Conservation (phyloP, 2,113 vertebrate species). For the Hiodon alosoides region DNA sequence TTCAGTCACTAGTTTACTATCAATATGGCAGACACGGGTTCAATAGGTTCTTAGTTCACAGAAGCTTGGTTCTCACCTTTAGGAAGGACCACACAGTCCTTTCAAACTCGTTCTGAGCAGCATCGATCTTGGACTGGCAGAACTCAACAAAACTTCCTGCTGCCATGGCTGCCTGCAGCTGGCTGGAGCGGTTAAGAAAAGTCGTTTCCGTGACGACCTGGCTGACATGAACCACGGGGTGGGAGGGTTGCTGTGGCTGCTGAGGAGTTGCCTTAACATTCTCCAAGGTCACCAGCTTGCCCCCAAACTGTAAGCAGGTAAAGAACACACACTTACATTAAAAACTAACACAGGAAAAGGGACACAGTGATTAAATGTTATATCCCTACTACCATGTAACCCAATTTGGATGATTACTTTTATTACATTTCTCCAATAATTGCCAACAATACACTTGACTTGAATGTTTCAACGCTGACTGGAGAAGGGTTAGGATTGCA, state of each 20-base stretch:
- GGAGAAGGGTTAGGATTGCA: too few species aligned
- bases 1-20: too few species aligned
- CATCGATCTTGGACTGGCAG: conserved; percentile 80
- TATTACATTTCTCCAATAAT: too few species aligned
- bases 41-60: background rate
- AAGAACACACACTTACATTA: background rate
- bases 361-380: background rate
- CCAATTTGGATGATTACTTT: too few species aligned
- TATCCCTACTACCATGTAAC: background rate
- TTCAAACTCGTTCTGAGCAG: conserved; percentile 77
- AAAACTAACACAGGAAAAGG: background rate
- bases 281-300: conserved; percentile 85
- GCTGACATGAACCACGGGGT: conserved; percentile 71
- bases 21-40: too few species aligned
- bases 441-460: too few species aligned
- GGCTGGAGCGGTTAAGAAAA: conserved; percentile 74
- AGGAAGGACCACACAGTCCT: conserved; percentile 88
- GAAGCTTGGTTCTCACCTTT: conserved; percentile 69
- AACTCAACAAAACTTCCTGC: conserved; percentile 73
- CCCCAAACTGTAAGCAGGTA: conserved; percentile 77
- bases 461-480: too few species aligned
- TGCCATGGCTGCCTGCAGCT: conserved; percentile 78
- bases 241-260: conserved; percentile 56
- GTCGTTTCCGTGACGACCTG: conserved; percentile 87
- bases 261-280: conserved; percentile 56